Evolutionary conservation across 1,140 invertebrate species (phyloP), one percentile per base, ranked within the genome.

Genomic region (Leptinotarsa defecta): DNA sequence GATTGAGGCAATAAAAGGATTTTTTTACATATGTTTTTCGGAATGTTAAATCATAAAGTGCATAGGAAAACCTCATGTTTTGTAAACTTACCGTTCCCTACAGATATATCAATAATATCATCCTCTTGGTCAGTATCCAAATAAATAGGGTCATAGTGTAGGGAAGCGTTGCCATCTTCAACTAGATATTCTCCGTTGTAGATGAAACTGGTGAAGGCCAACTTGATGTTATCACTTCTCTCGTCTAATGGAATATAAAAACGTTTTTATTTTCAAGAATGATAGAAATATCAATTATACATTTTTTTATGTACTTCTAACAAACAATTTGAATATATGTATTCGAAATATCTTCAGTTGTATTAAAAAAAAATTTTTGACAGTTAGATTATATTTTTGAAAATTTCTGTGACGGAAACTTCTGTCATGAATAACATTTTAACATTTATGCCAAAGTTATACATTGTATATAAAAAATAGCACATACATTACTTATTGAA

Each of bases 141-240:
- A 13, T 52, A 2, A 43, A 73, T 73, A 15, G 22, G 6, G 8
- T 73, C 57, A 63, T 13, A 13, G 20, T 2, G 15, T 48, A 43
- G 4, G 13, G 57, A n/a, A 63, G 24, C 71, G 13, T 27, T 63
- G 4, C 34, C 34, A 15, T 73, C 71, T 73, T 63, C 24, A 43
- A 73, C 71, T 24, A 22, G 22, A 34, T 73, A 73, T 17, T 73
- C 63, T 73, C 71, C 71, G 27, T 63, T 64, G 63, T 63, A 73
- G 22, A 73, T 22, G 2, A 34, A 20, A 24, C 20, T 20, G 13
- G 15, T 43, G 19, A 73, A 73, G 3, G 48, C 13, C 11, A 63
- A 20, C n/a, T 19, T 49, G 13, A 15, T n/a, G 13, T 13, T 27
- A 3, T 65, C 63, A 57, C n/a, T n/a, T 57, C 15, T n/a, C 20